phyloP scores from a whole-genome alignment of 2,113 vertebrate genomes.

The Camelus dromedarius region DNA sequence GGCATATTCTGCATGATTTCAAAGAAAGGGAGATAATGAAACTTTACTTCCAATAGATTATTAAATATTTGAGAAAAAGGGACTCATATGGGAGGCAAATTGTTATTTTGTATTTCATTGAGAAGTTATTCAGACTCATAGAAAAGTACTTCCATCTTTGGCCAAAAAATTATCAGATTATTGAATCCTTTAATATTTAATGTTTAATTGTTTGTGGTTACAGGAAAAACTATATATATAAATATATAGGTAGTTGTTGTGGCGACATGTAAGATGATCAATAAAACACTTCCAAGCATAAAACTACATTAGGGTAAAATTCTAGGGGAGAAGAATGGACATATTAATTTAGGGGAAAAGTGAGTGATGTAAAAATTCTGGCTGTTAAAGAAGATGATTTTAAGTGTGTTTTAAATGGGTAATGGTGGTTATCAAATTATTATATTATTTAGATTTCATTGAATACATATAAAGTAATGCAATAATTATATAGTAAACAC shows the following conservation, averaged over 20 bases:
- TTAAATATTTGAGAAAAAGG: conserved; percentile 23
- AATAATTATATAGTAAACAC: conserved; percentile 23
- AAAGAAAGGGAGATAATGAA: conserved; percentile 12
- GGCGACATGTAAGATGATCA: background rate
- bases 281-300: background rate
- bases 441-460: conserved; percentile 35
- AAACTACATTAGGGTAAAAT: conserved; percentile 48
- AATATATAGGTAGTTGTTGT: background rate
- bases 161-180: background rate
- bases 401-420: conserved; percentile 4
- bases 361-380: conserved; percentile 28
- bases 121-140: conserved; percentile 30
- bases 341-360: background rate
- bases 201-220: background rate
- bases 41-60: background rate
- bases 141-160: background rate
- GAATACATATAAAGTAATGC: background rate
- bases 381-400: conserved; percentile 8
- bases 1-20: background rate
- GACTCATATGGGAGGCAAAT: background rate
- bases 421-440: background rate
- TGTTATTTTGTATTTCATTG: conserved; percentile 19
- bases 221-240: background rate
- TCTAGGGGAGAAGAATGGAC: background rate
- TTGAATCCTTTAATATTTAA: conserved; percentile 55